These are phyloP conservation scores for Aspidapion aeneum DNA, from an alignment of 2,888 invertebrate species.

Conservation along the genomic window DNA sequence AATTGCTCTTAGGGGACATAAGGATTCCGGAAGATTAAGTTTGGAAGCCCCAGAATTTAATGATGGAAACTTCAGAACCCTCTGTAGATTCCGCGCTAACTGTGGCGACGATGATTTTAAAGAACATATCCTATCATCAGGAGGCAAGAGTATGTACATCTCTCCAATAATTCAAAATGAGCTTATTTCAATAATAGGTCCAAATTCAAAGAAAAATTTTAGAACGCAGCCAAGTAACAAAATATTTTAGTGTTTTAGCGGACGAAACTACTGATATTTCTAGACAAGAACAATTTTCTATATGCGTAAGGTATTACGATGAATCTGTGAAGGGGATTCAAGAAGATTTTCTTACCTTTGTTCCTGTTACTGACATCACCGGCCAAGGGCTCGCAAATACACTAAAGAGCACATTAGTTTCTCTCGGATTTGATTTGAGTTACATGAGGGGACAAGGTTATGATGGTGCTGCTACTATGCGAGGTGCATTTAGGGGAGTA, in stretches of 20 bases:
- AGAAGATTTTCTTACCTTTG: conserved; percentile 3
- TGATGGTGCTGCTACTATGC: conserved; percentile 10
- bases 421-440: conserved; percentile 4
- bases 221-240: too few species aligned
- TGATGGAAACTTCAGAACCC: conserved; percentile 3
- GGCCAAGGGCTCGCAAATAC: conserved; percentile 1
- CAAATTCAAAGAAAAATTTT: too few species aligned
- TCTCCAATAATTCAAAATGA: conserved; percentile 7
- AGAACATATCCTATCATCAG: conserved; percentile 1
- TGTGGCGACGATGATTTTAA: conserved; percentile 5
- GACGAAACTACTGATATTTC: too few species aligned
- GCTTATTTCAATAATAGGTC: neutral
- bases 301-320: too few species aligned
- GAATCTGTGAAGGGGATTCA: neutral
- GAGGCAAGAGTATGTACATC: conserved; percentile 4
- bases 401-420: neutral
- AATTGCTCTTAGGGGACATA: neutral
- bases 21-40: neutral
- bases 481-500: conserved; percentile 6
- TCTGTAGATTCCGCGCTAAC: conserved; percentile 7
- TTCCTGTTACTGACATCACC: neutral
- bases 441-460: conserved; percentile 8
- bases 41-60: neutral
- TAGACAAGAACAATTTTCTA: too few species aligned
- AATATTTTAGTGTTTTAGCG: too few species aligned